These are phyloP conservation scores for Bhutanitis thaidina DNA, from an alignment of 2,888 invertebrate genomes.

Conservation along the genomic window DNA sequence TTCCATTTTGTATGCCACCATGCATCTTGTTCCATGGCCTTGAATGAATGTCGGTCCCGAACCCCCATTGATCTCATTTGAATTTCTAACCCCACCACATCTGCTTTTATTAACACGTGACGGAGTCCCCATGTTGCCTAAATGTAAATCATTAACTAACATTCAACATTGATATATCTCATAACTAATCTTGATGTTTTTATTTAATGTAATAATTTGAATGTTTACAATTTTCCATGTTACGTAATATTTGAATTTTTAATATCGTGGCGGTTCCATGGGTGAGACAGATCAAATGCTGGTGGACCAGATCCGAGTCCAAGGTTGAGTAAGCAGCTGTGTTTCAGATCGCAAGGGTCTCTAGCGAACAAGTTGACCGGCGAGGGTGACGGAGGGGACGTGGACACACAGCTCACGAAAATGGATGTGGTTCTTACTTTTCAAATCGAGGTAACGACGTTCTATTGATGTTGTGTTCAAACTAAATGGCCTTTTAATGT, in stretches of 20 bases:
- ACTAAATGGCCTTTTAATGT: too few species aligned
- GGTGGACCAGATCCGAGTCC: constrained; percentile 78
- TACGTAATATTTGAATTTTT: constrained; percentile 3
- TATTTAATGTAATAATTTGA: neutral
- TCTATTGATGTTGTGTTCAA: constrained; percentile 4
- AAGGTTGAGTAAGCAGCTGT: constrained; percentile 81
- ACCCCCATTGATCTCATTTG: constrained; percentile 20
- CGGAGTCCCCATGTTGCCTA: constrained; percentile 12
- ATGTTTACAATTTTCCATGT: constrained; percentile 20
- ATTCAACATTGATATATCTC: constrained; percentile 4
- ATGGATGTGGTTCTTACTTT: constrained; percentile 98
- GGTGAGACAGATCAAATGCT: constrained; percentile 66
- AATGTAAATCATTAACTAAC: constrained; percentile 13
- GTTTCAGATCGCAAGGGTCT: constrained; percentile 93
- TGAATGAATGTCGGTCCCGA: constrained; percentile 33
- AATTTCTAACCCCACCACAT: constrained; percentile 23
- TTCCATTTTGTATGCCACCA: constrained; percentile 58
- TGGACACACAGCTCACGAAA: constrained; percentile 97
- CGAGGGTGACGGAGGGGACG: constrained; percentile 96
- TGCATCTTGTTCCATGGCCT: constrained; percentile 41
- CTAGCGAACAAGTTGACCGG: constrained; percentile 95
- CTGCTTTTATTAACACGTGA: constrained; percentile 18
- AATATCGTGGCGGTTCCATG: constrained; percentile 43
- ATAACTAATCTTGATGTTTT: neutral
- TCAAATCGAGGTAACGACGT: constrained; percentile 90